phyloP scores from a whole-genome alignment of 2,888 invertebrate species.

The Nymphalis c-album region DNA sequence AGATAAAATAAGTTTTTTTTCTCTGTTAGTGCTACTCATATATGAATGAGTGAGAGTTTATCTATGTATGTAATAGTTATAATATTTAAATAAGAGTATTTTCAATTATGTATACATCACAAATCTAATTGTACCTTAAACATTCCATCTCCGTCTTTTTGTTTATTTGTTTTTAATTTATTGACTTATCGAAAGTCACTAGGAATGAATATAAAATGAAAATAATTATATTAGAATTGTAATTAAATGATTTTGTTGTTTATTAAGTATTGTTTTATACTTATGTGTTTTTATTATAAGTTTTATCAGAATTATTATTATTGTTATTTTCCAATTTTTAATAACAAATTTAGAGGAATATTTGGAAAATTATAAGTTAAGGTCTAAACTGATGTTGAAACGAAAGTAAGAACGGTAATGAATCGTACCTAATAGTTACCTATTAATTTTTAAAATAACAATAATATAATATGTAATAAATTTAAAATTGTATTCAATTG shows the following conservation, averaged over 20 bases:
- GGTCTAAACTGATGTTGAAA: constrained; percentile 47
- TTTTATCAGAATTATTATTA: constrained; percentile 32
- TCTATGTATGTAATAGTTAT: constrained; percentile 45
- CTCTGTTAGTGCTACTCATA: constrained; percentile 58
- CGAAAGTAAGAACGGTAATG: constrained; percentile 53
- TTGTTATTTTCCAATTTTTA: constrained; percentile 40
- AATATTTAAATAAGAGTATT: constrained; percentile 53
- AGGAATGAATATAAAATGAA: constrained; percentile 13
- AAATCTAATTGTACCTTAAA: constrained; percentile 48
- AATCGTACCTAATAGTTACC: constrained; percentile 51
- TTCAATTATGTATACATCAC: constrained; percentile 58
- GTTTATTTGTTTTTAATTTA: constrained; percentile 40
- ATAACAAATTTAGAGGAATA: constrained; percentile 33
- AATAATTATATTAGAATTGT: constrained; percentile 9
- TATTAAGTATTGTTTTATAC: not conserved
- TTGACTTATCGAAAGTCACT: constrained; percentile 26
- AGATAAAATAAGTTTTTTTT: constrained; percentile 29
- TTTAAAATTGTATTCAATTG: constrained; percentile 37
- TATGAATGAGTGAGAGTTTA: constrained; percentile 57
- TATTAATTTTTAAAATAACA: constrained; percentile 52
- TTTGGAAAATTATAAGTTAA: constrained; percentile 36
- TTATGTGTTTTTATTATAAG: constrained; percentile 32
- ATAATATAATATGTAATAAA: constrained; percentile 34
- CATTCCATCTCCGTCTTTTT: constrained; percentile 61
- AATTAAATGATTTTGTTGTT: constrained; percentile 8